Evolutionary conservation across 2,113 vertebrate genomes (phyloP), one percentile per base, ranked within the genome.

Genomic region (Scytalopus superciliaris): DNA sequence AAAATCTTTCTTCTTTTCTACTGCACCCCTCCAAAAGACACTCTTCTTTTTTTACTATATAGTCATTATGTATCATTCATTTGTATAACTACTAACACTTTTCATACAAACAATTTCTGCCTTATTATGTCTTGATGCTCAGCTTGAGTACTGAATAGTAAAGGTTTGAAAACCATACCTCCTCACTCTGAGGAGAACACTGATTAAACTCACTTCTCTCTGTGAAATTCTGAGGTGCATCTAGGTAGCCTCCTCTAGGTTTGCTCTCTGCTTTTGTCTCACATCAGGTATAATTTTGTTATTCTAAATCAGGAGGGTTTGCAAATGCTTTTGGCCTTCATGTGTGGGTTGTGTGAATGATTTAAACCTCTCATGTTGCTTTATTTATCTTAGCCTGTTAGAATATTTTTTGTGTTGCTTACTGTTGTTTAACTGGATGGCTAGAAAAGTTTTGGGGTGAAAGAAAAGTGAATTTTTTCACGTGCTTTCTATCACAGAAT

Each of bases 301-400:
- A 14, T 28, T 42, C 18, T 40, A 25, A 30, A 66, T 78, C n/a
- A 13, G 30, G 21, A 83, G 19, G 40, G 13, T 57, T 79, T 39
- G 40, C 16, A 28, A 31, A 57, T 42, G 22, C 1, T 52, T 88
- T 68, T 88, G 50, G 11, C 35, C 9, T 6, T 30, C 2, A 1
- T 4, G 2, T 42, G 24, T 3, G 5, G 12, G 12, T 55, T 35
- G 17, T 55, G 17, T 30, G 22, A 68, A 21, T 0, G 1, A 49
- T 33, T 62, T 59, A 53, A 84, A 53, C 25, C 53, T 84, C n/a
- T 76, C 3, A 2, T 12, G 24, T 52, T 64, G 47, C 35, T 74
- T 77, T 59, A 30, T 27, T 55, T 31, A 49, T 25, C 14, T 82
- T 50, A 31, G 4, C 23, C 17, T 66, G 12, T 59, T 52, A n/a